Percentiles rank a stretch among this genome's conserved stretches.
Evolutionary conservation across 2,797 vertebrate genomes (phyloP).

Genomic region (Enteromius argenteus): DNA sequence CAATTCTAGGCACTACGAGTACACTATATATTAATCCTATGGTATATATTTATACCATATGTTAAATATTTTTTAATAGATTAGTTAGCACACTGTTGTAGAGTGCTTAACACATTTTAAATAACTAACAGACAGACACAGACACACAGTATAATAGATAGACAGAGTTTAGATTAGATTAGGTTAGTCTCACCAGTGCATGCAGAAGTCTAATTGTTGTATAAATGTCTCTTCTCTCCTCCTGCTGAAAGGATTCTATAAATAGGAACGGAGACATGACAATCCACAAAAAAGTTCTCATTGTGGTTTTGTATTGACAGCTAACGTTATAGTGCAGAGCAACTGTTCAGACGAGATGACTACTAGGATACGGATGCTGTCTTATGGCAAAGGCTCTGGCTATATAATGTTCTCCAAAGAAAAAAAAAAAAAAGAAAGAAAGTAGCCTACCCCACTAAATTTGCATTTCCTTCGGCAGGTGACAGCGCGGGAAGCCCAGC

Average conservation of each 20-base stretch:
- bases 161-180: neutral
- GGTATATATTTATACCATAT: neutral
- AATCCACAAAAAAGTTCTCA: constrained; percentile 35
- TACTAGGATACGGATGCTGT: neutral
- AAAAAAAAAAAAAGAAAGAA: neutral
- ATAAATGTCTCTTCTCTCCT: neutral
- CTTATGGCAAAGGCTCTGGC: neutral
- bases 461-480: constrained; percentile 31
- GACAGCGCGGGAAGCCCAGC: constrained; percentile 29
- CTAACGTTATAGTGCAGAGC: neutral
- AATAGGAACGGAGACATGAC: neutral
- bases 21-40: neutral
- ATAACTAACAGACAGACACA: neutral
- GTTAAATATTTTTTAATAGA: neutral
- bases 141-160: neutral
- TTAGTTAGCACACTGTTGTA: neutral
- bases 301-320: constrained; percentile 8
- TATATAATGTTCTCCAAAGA: constrained; percentile 31
- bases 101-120: neutral
- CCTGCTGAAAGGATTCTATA: neutral
- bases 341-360: neutral
- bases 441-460: neutral
- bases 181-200: constrained; percentile 37
- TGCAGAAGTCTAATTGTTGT: constrained; percentile 9
- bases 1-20: neutral